Percentiles rank a stretch among this genome's conserved stretches.
Evolutionary conservation across 2,797 vertebrate genomes (phyloP).

Genomic region (Nasua narica): DNA sequence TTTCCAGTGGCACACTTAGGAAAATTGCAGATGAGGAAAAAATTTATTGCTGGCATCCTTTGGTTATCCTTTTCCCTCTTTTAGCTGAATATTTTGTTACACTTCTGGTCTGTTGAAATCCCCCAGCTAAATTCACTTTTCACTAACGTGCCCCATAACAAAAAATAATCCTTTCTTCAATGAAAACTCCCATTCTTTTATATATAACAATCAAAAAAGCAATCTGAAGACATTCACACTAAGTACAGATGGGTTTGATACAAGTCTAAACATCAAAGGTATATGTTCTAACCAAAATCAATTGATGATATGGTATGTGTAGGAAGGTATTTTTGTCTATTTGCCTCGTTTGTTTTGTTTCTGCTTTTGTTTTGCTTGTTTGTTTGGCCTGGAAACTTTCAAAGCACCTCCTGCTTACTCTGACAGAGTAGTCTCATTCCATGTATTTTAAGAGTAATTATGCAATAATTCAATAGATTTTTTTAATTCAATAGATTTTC

Average conservation of each 20-base stretch:
- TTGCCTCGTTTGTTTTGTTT: background rate
- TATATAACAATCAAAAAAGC: background rate
- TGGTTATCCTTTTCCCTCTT: background rate
- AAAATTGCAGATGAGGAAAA: background rate
- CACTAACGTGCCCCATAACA: background rate
- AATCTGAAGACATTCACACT: background rate
- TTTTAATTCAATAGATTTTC: background rate
- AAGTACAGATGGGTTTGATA: background rate
- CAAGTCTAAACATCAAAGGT: background rate
- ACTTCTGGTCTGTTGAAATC: background rate
- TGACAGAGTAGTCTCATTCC: background rate
- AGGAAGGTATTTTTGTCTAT: background rate
- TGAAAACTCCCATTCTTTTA: background rate
- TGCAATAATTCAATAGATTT: background rate
- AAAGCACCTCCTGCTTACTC: background rate
- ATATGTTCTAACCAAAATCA: conserved; percentile 12
- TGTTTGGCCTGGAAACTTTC: background rate
- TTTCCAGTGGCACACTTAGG: background rate
- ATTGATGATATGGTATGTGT: background rate
- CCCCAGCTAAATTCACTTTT: background rate
- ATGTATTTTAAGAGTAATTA: background rate
- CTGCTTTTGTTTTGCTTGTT: background rate
- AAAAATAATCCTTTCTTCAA: background rate
- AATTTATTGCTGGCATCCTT: background rate
- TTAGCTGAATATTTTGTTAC: background rate